Evolutionary conservation across 64 coral and sea anemone species (phyloP).

Genomic region (Montipora cactus): DNA sequence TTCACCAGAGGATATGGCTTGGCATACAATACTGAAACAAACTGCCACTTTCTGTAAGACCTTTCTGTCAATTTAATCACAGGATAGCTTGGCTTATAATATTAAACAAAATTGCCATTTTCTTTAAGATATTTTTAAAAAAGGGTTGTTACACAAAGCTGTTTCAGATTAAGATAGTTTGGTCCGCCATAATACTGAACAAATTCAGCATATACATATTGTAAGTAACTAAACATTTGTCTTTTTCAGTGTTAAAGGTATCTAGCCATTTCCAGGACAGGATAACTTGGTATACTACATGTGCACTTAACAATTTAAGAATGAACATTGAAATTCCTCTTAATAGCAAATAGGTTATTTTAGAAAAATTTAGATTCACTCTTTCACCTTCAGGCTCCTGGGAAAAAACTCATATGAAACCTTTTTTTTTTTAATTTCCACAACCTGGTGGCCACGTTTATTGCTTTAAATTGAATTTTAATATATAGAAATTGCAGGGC

Average conservation of each 20-base stretch:
- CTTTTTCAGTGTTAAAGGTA: not conserved
- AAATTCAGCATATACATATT: not conserved
- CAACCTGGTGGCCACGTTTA: too few relatives aligned
- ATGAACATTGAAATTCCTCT: not conserved
- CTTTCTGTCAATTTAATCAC: too few relatives aligned
- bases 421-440: too few relatives aligned
- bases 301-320: not conserved
- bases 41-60: not conserved
- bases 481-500: too few relatives aligned
- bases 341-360: not conserved
- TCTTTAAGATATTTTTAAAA: not conserved
- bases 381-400: not conserved
- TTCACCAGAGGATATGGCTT: not conserved
- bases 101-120: not conserved
- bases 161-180: not conserved
- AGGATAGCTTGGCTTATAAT: not conserved
- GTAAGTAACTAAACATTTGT: not conserved
- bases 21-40: not conserved
- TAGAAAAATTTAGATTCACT: not conserved
- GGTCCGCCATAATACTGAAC: not conserved
- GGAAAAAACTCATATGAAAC: too few relatives aligned
- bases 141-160: not conserved
- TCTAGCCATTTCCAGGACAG: too few relatives aligned
- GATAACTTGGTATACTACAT: not conserved
- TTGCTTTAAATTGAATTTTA: too few relatives aligned